phyloP scores from a whole-genome alignment of 2,797 vertebrate species.

The Acropternis orthonyx region DNA sequence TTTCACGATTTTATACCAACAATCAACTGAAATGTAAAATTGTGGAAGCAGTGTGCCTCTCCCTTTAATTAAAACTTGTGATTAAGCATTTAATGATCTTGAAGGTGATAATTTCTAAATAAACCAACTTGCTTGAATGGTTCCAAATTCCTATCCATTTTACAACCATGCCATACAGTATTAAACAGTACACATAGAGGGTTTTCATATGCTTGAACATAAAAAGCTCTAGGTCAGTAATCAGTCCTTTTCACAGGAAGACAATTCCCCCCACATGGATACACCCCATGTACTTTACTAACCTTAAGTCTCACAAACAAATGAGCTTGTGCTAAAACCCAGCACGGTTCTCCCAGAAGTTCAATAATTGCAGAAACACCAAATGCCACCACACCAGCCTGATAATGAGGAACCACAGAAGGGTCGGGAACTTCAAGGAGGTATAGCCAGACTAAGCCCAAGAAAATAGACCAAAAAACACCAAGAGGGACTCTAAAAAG shows the following conservation, averaged over 20 bases:
- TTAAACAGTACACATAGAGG: neutral
- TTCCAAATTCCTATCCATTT: neutral
- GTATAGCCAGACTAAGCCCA: slow-evolving; percentile 89
- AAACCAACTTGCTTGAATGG: neutral
- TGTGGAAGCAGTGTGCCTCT: neutral
- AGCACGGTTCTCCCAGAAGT: slow-evolving; percentile 90
- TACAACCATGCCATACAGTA: neutral
- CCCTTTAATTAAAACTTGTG: neutral
- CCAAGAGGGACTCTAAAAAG: slow-evolving; percentile 87
- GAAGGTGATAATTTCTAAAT: neutral
- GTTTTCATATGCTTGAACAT: neutral
- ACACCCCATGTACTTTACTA: neutral
- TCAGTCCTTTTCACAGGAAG: neutral
- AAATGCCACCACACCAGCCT: slow-evolving; percentile 87
- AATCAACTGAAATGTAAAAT: accelerated
- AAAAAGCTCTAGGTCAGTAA: neutral
- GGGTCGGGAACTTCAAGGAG: slow-evolving; percentile 89
- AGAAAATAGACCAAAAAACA: slow-evolving; percentile 83
- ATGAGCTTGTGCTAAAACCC: slow-evolving; percentile 93
- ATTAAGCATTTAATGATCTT: neutral
- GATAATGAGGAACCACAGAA: slow-evolving; percentile 84
- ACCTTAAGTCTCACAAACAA: slow-evolving; percentile 94
- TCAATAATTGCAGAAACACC: slow-evolving; percentile 89
- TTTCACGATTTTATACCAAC: neutral
- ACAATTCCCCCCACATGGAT: accelerated